Evolutionary conservation across 2,797 vertebrate species (phyloP), one percentile per base, ranked within the genome.

Genomic region (Poliocrania exsul): DNA sequence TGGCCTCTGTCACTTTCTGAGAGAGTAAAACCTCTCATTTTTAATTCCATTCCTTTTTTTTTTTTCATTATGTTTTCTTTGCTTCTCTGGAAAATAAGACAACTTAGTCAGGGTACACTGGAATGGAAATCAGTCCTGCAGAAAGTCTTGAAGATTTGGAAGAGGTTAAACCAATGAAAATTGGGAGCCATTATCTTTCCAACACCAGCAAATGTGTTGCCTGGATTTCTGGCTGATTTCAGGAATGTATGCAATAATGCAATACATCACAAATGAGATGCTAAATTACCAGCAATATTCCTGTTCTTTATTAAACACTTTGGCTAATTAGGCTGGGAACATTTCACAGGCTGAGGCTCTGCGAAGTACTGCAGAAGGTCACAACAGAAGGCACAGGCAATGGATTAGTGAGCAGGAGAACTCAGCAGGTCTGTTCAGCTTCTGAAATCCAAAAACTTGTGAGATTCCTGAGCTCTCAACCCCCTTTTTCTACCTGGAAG

Each of bases 251-350:
- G 81, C 92, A 60, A 88, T 42, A 95, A 97, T 72, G 77, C 92
- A 95, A 87, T 75, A 92, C 86, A 92, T 96, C 96, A 88, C 78
- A 95, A 97, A 97, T 72, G 93, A 97, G 97, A 89, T 88, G 94
- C 93, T 96, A 81, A 98, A 97, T 97, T 96, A 91, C 93, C 91
- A 87, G 96, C 95, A 95, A 84, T 71, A 96, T 95, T 96, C 96
- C 93, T 73, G 71, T 95, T 97, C 96, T 93, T 97, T 97, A 97
- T 97, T 94, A 97, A 96, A 96, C 93, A 93, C 92, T 97, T 93
- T 81, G 86, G 89, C 90, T 98, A 97, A 97, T 97, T 95, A 95
- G 93, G 81, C 93, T 51, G 58, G 93, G 78, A 67, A 40, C 47
- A 44, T 95, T 93, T 83, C 88, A 78, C 88, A 78, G 64, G 51